A percentile compares a stretch with the other conserved stretches of the same genome.
Conservation (phyloP, 2,888 invertebrate genomes). For the Tetranychus truncatus region DNA sequence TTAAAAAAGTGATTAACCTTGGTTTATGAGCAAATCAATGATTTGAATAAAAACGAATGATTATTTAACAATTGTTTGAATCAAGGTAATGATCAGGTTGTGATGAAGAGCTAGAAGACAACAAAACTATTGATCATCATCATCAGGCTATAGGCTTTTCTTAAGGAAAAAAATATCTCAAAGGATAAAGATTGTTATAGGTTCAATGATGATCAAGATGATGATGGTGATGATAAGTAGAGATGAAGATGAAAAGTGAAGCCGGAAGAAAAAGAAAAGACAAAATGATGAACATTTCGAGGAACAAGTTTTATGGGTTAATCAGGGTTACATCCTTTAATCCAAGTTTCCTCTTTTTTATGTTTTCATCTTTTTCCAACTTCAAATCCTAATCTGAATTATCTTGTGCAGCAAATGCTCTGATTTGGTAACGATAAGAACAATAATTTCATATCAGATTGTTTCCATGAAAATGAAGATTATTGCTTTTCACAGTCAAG, state of each 20-base stretch:
- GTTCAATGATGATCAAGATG: neutral
- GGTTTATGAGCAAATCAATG: no score
- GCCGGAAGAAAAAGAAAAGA: slow-evolving; percentile 7
- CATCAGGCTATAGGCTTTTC: neutral
- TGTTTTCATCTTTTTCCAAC: neutral
- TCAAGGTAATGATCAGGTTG: no score
- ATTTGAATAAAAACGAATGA: no score
- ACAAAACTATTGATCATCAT: neutral
- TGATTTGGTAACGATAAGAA: no score
- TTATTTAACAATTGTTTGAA: no score
- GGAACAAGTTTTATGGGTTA: neutral
- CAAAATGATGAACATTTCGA: slow-evolving; percentile 10
- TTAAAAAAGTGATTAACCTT: no score
- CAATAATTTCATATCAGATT: no score
- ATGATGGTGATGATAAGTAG: neutral
- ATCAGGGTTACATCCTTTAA: neutral
- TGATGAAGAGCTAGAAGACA: no score
- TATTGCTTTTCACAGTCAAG: no score
- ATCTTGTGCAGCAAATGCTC: no score
- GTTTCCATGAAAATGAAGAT: no score
- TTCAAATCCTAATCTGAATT: no score
- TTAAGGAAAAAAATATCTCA: neutral
- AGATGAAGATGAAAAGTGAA: neutral
- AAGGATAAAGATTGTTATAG: neutral
- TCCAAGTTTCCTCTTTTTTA: neutral